Evolutionary conservation across 2,113 vertebrate species (phyloP).

Genomic region (Saimiri boliviensis): DNA sequence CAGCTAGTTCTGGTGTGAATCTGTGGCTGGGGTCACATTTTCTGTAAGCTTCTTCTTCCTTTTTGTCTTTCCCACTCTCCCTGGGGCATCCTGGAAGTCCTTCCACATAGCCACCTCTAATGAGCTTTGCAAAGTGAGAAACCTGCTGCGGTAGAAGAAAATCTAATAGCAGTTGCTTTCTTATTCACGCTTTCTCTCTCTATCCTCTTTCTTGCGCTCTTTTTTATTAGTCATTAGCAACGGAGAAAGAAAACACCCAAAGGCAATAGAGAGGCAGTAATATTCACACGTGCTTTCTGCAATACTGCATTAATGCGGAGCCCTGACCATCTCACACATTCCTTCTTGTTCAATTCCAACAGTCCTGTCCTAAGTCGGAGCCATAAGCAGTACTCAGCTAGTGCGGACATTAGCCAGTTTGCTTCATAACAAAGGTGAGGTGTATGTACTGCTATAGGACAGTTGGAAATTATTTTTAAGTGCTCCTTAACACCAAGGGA

Average conservation of each 20-base stretch:
- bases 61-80: constrained; percentile 41
- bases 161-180: constrained; percentile 83
- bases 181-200: not conserved
- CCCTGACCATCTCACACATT: not conserved
- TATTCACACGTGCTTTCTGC: constrained; percentile 19
- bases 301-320: constrained; percentile 31
- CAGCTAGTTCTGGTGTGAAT: constrained; percentile 52
- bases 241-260: constrained; percentile 81
- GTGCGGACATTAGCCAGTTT: not conserved
- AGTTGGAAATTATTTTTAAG: not conserved
- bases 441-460: not conserved
- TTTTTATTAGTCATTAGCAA: constrained; percentile 84
- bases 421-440: not conserved
- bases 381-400: not conserved
- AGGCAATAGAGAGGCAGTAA: constrained; percentile 74
- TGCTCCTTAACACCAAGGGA: not conserved
- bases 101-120: constrained; percentile 81
- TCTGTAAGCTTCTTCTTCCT: constrained; percentile 46
- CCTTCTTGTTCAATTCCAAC: not conserved
- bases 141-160: constrained; percentile 77
- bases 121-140: constrained; percentile 86
- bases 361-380: not conserved
- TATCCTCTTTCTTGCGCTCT: constrained; percentile 50
- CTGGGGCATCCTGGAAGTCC: constrained; percentile 76
- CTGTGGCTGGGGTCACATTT: constrained; percentile 68